Conservation (phyloP, 1,140 invertebrate genomes). For the Apocrypta bakeri region DNA sequence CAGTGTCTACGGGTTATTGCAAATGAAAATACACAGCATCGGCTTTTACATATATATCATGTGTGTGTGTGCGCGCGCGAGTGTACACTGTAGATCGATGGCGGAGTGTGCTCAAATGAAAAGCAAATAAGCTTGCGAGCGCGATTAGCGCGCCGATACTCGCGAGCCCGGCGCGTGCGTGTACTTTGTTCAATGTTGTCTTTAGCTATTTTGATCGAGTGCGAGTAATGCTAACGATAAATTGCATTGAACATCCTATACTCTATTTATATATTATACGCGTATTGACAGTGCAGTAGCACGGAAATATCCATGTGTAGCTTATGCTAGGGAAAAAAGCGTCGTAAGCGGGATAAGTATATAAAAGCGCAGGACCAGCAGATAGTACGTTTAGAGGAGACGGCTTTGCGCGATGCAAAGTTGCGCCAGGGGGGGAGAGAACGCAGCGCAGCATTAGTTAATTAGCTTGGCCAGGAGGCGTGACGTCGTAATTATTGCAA, state of each 20-base stretch:
- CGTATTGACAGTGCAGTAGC: too few relatives aligned
- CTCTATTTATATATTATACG: slow-evolving; percentile 17
- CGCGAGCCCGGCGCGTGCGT: not conserved
- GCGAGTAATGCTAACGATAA: slow-evolving; percentile 3
- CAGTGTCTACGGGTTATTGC: too few relatives aligned
- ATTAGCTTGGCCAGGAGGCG: slow-evolving; percentile 70
- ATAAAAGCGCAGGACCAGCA: not conserved
- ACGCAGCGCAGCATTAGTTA: slow-evolving; percentile 63
- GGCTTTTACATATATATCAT: not conserved
- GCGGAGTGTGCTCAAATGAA: slow-evolving; percentile 19
- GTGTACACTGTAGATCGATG: too few relatives aligned
- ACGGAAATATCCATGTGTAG: too few relatives aligned
- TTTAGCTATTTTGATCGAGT: slow-evolving; percentile 31
- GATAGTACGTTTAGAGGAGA: too few relatives aligned
- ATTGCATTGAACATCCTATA: not conserved
- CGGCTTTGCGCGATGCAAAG: not conserved
- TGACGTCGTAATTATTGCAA: slow-evolving; percentile 72
- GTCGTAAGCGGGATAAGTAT: not conserved
- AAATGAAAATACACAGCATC: too few relatives aligned
- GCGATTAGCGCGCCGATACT: slow-evolving; percentile 12
- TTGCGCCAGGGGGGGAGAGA: too few relatives aligned
- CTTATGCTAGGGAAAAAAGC: too few relatives aligned
- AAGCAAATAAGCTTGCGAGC: slow-evolving; percentile 37
- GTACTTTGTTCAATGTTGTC: slow-evolving; percentile 39
- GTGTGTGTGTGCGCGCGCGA: too few relatives aligned